Base-by-base conservation (phyloP, 2,113 vertebrate species). In the Ceuthmochares aereus region DNA sequence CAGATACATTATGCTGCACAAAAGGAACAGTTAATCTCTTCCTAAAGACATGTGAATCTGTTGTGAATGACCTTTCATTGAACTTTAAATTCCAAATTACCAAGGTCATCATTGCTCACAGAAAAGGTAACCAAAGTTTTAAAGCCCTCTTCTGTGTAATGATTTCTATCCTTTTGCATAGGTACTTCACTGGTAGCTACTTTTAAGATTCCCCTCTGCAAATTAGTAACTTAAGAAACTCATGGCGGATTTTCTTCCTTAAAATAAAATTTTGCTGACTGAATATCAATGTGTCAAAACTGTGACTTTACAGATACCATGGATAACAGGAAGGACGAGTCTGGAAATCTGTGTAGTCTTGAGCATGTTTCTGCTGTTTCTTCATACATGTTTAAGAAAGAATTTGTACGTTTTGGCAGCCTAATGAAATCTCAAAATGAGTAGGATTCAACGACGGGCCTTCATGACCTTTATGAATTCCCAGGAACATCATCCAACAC, bases 1-100 rank as follows among this genome's bases (percentile, higher is more conserved):
- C 55, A 77, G n/a, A 63, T 19, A 19, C 69, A 56, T 85, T 47
- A 40, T 6, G 43, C 14, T 69, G 69, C 37, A 89, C 58, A 68
- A 37, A 54, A 70, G 26, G 29, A 83, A 87, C 36, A 70, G 49
- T 69, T 81, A 29, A 66, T 80, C 78, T 96, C 63, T 84, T 86
- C 51, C 76, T 70, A 49, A 93, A 95, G 87, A 74, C 67, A 58
- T 3, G 47, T 49, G 51, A 70, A 88, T 60, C 60, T 81, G 82
- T 79, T 62, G 63, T 29, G 25, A 95, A 80, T 86, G 76, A 93
- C 64, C 75, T 96, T 87, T 64, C 58, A 96, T 76, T 89, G 95
- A 95, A 66, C 62, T 96, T 93, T 55, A 86, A 91, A 70, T 75
- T 80, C 63, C 86, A 89, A 84, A 87, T 95, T 93, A 73, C 58